Evolutionary conservation across 2,113 vertebrate species (phyloP), one percentile per base, ranked within the genome.

Genomic region (Pseudolaguvia tuberculata): DNA sequence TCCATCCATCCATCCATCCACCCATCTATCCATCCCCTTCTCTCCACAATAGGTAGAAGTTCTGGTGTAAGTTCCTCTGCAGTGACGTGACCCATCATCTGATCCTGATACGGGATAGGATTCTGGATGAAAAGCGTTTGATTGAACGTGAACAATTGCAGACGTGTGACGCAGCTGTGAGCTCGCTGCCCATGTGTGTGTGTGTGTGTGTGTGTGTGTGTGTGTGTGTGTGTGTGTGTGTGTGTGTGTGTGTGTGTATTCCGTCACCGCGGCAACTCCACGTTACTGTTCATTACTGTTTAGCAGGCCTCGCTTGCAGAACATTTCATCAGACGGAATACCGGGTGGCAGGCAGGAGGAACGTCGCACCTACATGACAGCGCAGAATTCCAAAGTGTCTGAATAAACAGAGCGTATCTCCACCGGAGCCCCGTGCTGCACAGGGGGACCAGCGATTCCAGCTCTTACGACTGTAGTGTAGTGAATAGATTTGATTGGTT

Each of bases 401-500:
- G 21, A 65, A 69, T 67, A 29, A 51, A 69, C 65, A 65, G 42
- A 14, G 7, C 25, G 17, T 42, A 10, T 47, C 27, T n/a, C 42
- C 4, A 2, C 39, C 6, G 39, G 61, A 74, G 59, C 52, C 53
- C 42, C 74, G 56, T 73, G 47, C 71, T 57, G 47, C 56, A 55
- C 52, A 20, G 15, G 45, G 61, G 53, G 59, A 57, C 67, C 71
- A 62, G 56, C 70, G 57, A 78, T 39, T 67, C 68, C 47, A 21
- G 48, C 48, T 61, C 75, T 75, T 69, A 78, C 80, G 85, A 82
- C 82, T 74, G 68, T 65, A 51, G 21, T 70, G 72, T n/a, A 72
- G 62, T 80, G 83, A 80, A 58, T 25, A 84, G 57, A 83, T 88
- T 82, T 87, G 86, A 88, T 89, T 81, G 80, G 86, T 86, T 82